These are phyloP conservation scores for Pholis gunnellus DNA, from an alignment of 2,113 vertebrate species.

Conservation along the genomic window DNA sequence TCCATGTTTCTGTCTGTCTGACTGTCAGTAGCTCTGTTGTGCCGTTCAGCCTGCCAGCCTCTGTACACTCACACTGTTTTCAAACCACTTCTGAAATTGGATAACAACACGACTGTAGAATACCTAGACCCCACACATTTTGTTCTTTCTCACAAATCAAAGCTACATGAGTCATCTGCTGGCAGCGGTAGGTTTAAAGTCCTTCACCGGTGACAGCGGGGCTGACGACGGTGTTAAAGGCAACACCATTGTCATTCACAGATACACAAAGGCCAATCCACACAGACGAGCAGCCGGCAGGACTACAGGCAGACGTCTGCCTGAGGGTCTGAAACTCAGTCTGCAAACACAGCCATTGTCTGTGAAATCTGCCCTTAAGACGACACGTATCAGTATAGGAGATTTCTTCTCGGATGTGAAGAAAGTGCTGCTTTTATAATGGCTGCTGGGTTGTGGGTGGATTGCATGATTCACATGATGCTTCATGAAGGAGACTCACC, in stretches of 20 bases:
- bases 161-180: not conserved
- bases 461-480: not conserved
- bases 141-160: slow-evolving; percentile 9
- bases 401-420: slow-evolving; percentile 50
- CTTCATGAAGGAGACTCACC: not conserved
- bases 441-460: slow-evolving; percentile 3
- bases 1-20: slow-evolving; percentile 16
- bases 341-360: slow-evolving; percentile 75
- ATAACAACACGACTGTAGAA: not conserved
- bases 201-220: slow-evolving; percentile 43
- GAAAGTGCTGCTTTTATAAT: slow-evolving; percentile 48
- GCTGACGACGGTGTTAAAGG: slow-evolving; percentile 51
- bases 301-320: slow-evolving; percentile 59
- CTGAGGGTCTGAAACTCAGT: slow-evolving; percentile 55
- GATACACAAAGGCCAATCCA: slow-evolving; percentile 47
- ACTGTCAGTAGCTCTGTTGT: not conserved
- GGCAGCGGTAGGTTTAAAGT: not conserved
- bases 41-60: not conserved
- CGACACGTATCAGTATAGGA: slow-evolving; percentile 32
- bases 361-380: slow-evolving; percentile 56
- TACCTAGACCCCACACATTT: not conserved
- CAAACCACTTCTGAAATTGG: slow-evolving; percentile 5
- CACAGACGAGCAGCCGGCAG: slow-evolving; percentile 70
- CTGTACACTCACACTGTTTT: slow-evolving; percentile 14
- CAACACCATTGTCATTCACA: slow-evolving; percentile 80